Evolutionary conservation across 2,113 vertebrate genomes (phyloP).

Genomic region (Numenius arquata): DNA sequence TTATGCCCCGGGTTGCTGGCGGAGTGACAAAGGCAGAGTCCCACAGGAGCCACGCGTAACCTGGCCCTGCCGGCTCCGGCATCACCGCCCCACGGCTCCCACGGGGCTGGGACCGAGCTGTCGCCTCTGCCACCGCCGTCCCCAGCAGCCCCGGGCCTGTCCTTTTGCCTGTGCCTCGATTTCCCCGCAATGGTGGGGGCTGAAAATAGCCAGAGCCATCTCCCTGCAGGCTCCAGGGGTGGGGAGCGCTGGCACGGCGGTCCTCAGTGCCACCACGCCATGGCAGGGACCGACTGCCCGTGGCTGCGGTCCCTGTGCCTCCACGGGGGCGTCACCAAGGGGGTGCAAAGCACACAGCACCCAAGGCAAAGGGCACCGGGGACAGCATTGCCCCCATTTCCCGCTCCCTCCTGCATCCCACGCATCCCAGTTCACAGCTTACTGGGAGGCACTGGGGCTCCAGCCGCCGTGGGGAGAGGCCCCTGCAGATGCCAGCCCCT

Average conservation of each 20-base stretch:
- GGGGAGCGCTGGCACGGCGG: background rate
- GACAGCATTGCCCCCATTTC: fast-evolving
- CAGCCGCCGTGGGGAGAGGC: background rate
- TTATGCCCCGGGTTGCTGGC: slow-evolving; percentile 9
- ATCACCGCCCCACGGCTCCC: background rate
- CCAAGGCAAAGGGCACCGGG: fast-evolving
- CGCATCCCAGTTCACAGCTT: fast-evolving
- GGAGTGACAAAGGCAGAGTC: background rate
- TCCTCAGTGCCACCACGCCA: background rate
- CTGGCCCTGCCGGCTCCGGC: background rate
- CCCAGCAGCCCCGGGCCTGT: background rate
- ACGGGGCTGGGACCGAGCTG: fast-evolving
- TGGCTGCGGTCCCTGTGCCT: background rate
- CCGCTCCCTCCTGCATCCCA: fast-evolving
- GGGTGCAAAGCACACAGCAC: background rate
- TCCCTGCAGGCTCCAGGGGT: background rate
- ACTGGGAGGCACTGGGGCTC: background rate
- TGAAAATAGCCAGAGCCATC: background rate
- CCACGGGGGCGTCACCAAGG: fast-evolving
- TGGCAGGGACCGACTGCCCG: background rate
- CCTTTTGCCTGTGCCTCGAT: background rate
- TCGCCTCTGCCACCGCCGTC: background rate
- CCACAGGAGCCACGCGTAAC: background rate
- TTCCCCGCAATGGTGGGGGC: background rate
- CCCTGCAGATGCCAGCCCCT: background rate